These are phyloP conservation scores for Cheilosia grossa DNA, from an alignment of 2,888 invertebrate genomes.

Conservation along the genomic window DNA sequence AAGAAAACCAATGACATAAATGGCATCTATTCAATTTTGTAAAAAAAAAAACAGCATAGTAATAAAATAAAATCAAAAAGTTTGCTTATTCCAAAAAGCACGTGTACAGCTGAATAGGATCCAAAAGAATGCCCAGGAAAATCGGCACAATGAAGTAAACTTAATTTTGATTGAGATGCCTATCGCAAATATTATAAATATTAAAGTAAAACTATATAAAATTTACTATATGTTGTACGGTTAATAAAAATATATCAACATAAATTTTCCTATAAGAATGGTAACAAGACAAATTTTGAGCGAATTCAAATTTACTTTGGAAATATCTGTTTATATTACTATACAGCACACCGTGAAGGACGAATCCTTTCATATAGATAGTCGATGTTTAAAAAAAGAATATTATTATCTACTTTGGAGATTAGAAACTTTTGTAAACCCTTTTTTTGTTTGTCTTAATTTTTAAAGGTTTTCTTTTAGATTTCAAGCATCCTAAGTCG, in stretches of 20 bases:
- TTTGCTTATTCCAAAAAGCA: slow-evolving; percentile 61
- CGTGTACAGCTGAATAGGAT: slow-evolving; percentile 73
- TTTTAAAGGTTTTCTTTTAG: not conserved
- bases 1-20: slow-evolving; percentile 40
- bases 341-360: slow-evolving; percentile 17
- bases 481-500: slow-evolving; percentile 16
- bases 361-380: slow-evolving; percentile 53
- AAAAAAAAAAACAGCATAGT: slow-evolving; percentile 26
- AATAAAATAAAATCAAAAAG: slow-evolving; percentile 6
- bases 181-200: slow-evolving; percentile 12
- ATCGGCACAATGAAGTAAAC: slow-evolving; percentile 34
- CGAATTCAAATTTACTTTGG: slow-evolving; percentile 42
- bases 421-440: slow-evolving; percentile 6
- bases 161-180: slow-evolving; percentile 30
- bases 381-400: slow-evolving; percentile 41
- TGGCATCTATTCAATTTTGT: slow-evolving; percentile 69
- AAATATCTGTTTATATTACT: slow-evolving; percentile 48
- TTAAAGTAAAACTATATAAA: slow-evolving; percentile 5
- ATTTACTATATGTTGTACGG: slow-evolving; percentile 61
- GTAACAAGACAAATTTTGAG: not conserved
- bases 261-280: slow-evolving; percentile 33
- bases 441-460: not conserved
- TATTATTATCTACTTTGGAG: slow-evolving; percentile 17
- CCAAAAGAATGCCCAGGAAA: slow-evolving; percentile 49
- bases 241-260: slow-evolving; percentile 40